Evolutionary conservation across 2,888 invertebrate species (phyloP).

Genomic region (Xanthia togata): DNA sequence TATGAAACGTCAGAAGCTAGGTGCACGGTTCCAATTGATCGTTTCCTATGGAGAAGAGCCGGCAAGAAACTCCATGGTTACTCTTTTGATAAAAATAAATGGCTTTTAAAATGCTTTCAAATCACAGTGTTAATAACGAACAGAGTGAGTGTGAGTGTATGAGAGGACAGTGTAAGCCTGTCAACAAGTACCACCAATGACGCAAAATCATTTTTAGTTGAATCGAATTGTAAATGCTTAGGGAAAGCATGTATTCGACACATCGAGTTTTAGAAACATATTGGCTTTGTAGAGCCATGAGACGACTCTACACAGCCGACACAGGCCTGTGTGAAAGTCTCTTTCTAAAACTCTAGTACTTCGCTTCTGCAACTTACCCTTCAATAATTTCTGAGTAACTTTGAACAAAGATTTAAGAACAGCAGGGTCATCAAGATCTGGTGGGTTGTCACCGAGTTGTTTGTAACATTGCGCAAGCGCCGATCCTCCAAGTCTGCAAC

Average conservation of each 20-base stretch:
- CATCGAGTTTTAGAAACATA: background rate
- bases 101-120: too few species aligned
- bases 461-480: conserved; percentile 97
- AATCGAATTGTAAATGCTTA: background rate
- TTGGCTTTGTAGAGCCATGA: background rate
- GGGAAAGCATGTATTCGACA: background rate
- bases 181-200: too few species aligned
- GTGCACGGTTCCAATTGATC: too few species aligned
- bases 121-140: too few species aligned
- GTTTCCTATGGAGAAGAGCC: too few species aligned
- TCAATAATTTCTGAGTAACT: conserved; percentile 95
- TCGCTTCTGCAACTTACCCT: conserved; percentile 86
- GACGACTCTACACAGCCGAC: background rate
- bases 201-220: background rate
- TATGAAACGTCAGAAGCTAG: too few species aligned
- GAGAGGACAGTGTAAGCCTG: too few species aligned
- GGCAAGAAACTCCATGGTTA: too few species aligned
- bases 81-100: too few species aligned
- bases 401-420: conserved; percentile 94
- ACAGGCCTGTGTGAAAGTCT: background rate
- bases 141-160: too few species aligned
- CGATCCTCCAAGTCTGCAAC: conserved; percentile 95
- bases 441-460: conserved; percentile 94
- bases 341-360: background rate
- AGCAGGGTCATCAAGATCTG: conserved; percentile 94